Percentiles rank a stretch among this genome's conserved stretches.
These are phyloP conservation scores for Enteromius paludinosus DNA, from an alignment of 2,797 vertebrate genomes.

Conservation along the genomic window DNA sequence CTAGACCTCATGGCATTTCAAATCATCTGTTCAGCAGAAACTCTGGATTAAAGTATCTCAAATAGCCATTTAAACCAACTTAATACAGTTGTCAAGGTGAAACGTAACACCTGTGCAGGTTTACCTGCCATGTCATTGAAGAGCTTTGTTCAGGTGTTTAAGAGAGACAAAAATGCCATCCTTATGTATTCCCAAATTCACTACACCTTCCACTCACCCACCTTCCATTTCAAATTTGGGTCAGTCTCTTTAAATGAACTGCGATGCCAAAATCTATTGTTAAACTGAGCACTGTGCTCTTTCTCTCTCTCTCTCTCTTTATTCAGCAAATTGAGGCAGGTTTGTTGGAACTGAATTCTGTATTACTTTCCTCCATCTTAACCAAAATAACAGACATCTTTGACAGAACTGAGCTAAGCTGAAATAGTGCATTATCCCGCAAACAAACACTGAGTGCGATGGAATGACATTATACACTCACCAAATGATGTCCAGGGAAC, in stretches of 20 bases:
- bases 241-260: slow-evolving; percentile 44
- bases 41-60: neutral
- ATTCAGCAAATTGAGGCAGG: neutral
- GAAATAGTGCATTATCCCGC: slow-evolving; percentile 7
- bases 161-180: neutral
- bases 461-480: slow-evolving; percentile 65
- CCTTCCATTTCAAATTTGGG: slow-evolving; percentile 45
- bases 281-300: slow-evolving; percentile 13
- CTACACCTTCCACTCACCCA: neutral
- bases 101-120: neutral
- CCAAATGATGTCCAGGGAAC: slow-evolving; percentile 60
- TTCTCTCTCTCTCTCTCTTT: neutral
- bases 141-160: slow-evolving; percentile 18
- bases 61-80: neutral
- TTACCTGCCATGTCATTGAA: neutral
- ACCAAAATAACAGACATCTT: neutral
- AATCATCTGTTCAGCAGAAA: neutral
- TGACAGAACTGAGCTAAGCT: neutral
- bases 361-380: neutral
- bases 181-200: neutral
- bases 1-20: slow-evolving; percentile 1
- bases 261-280: slow-evolving; percentile 20
- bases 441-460: slow-evolving; percentile 32
- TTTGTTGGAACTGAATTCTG: neutral
- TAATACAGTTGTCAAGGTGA: neutral